Evolutionary conservation across 2,113 vertebrate species (phyloP).

Genomic region (Oreochromis niloticus): DNA sequence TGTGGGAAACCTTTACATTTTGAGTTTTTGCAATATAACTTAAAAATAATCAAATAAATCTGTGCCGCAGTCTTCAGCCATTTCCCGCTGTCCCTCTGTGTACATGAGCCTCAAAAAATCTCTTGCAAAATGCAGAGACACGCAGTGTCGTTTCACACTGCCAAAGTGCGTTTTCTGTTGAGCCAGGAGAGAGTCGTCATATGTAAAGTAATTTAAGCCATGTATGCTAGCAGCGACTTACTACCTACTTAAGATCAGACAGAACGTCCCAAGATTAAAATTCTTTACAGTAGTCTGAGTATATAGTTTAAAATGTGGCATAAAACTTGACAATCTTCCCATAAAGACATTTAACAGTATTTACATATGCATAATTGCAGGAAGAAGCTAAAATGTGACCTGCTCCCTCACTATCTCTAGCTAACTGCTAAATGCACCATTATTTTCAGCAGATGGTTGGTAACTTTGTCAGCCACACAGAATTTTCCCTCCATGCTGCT

Average conservation of each 20-base stretch:
- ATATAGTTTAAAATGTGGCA: not conserved
- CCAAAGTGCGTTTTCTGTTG: not conserved
- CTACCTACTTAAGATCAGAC: not conserved
- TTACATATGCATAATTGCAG: not conserved
- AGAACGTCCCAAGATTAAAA: not conserved
- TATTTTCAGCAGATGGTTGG: not conserved
- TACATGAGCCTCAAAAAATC: not conserved
- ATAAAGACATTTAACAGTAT: not conserved
- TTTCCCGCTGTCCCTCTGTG: not conserved
- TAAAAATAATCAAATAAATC: not conserved
- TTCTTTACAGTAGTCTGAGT: not conserved
- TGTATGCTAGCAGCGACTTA: not conserved
- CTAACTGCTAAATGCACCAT: not conserved
- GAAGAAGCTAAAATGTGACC: not conserved
- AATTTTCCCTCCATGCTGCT: not conserved
- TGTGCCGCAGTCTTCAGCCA: fast-evolving
- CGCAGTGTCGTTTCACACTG: not conserved
- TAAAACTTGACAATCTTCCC: not conserved
- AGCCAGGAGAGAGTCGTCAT: not conserved
- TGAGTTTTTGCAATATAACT: not conserved
- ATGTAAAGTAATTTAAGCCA: not conserved
- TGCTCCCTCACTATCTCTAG: not conserved
- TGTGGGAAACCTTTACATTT: not conserved
- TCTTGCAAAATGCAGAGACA: not conserved
- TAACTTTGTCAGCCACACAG: not conserved